Percentiles rank a stretch among this genome's conserved stretches.
Evolutionary conservation across 2,797 vertebrate genomes (phyloP).

Genomic region (Hypotaenidia okinawae): DNA sequence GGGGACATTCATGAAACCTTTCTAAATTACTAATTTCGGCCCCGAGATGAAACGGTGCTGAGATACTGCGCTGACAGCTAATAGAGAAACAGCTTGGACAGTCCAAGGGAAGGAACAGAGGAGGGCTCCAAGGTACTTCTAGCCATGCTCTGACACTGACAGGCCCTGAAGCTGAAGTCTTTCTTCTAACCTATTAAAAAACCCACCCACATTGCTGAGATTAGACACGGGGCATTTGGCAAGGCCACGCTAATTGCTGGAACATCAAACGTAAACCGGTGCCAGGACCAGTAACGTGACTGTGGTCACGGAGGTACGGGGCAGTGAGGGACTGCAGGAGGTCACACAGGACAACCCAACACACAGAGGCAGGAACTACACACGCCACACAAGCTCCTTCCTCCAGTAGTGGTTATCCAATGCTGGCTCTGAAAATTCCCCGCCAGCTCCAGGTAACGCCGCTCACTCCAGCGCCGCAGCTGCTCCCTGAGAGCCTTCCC

Average conservation of each 20-base stretch:
- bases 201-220: neutral
- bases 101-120: neutral
- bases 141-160: neutral
- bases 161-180: neutral
- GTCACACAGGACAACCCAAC: rapidly evolving
- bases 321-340: neutral
- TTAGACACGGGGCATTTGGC: neutral
- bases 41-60: neutral
- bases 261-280: neutral
- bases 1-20: neutral
- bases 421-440: neutral
- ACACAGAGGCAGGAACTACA: neutral
- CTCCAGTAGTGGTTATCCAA: neutral
- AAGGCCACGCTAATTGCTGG: neutral
- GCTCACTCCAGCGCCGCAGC: neutral
- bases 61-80: neutral
- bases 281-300: neutral
- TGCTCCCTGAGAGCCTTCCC: neutral
- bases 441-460: neutral
- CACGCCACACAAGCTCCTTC: rapidly evolving
- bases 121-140: neutral
- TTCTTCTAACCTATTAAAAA: neutral
- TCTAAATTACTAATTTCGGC: neutral
- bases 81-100: neutral
- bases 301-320: rapidly evolving